Evolutionary conservation across 2,888 invertebrate genomes (phyloP).

Genomic region (Mythimna impura): DNA sequence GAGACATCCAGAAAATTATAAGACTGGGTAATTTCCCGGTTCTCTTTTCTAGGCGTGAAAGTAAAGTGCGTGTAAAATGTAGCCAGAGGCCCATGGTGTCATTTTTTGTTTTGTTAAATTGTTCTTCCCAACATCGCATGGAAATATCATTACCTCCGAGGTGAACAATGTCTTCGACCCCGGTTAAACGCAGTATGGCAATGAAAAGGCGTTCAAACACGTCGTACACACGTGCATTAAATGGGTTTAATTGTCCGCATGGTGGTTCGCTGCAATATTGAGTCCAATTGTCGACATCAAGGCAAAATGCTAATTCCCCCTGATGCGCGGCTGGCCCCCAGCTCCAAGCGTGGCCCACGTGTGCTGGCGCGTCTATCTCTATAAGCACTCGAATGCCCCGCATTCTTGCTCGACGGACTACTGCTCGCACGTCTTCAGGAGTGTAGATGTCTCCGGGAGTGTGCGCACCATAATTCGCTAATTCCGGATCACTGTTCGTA

Average conservation of each 20-base stretch:
- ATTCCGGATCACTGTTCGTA: conserved; percentile 93
- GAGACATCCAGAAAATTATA: conserved; percentile 78
- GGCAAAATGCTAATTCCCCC: conserved; percentile 93
- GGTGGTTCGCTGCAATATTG: conserved; percentile 94
- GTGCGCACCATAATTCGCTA: conserved; percentile 95
- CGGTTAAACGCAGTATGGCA: conserved; percentile 93
- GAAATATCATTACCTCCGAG: conserved; percentile 94
- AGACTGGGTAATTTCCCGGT: conserved; percentile 82
- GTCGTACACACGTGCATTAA: conserved; percentile 92
- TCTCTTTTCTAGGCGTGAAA: conserved; percentile 89
- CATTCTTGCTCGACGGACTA: conserved; percentile 94
- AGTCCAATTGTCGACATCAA: conserved; percentile 93
- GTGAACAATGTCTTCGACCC: conserved; percentile 94
- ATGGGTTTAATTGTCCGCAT: conserved; percentile 95
- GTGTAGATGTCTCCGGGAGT: conserved; percentile 93
- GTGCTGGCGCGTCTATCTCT: conserved; percentile 96
- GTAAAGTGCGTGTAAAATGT: conserved; percentile 92
- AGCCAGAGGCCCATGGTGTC: conserved; percentile 93
- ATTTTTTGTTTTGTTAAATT: conserved; percentile 88
- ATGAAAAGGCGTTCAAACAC: conserved; percentile 93
- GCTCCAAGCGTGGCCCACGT: conserved; percentile 95
- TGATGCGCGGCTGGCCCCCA: conserved; percentile 92
- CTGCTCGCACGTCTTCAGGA: conserved; percentile 92
- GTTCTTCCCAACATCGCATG: conserved; percentile 93
- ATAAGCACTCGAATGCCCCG: conserved; percentile 96